Evolutionary conservation across 2,888 invertebrate genomes (phyloP), one percentile per base, ranked within the genome.

Genomic region (Meghimatium bilineatum): DNA sequence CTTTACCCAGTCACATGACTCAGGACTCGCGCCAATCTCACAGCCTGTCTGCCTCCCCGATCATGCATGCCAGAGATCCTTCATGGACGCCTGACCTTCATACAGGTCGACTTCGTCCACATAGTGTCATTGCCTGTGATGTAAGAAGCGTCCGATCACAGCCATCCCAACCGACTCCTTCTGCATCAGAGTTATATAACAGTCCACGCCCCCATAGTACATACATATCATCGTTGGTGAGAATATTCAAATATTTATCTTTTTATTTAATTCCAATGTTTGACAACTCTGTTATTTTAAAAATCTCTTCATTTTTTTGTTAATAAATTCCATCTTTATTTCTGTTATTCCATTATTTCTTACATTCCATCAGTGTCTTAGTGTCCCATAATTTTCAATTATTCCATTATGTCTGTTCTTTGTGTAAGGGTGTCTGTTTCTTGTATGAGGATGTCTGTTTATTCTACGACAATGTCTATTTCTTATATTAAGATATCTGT

Each of bases 11-110:
- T 52, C 77, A 44, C 72, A 77, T 80, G 75, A 44, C 80, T 3
- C 85, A 80, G n/a, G 81, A 82, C 74, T 82, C 82, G 12, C 38
- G 72, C 10, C 72, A 56, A 56, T 72, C 66, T 34, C 87, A 75
- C 84, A 85, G 78, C 74, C 77, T 85, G 76, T 82, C 75, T n/a
- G 80, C 60, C n/a, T 84, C 85, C 6, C 84, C 84, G 75, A 80
- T 84, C 80, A 78, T 83, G 78, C 83, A 83, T 32, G 71, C 36
- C 38, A n/a, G 78, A 20, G 83, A 77, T 32, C 23, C 78, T 10
- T 72, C 78, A 2, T 56, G 77, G 71, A 83, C 83, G 1, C 83
- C 83, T 14, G 83, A 83, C 23, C 71, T 83, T 36, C 79, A 80
- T 63, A 36, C 69, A 26, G 63, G 67, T 32, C 60, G 80, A 56